Evolutionary conservation across 2,888 invertebrate species (phyloP).

Genomic region (Hirudinaria manillensis): DNA sequence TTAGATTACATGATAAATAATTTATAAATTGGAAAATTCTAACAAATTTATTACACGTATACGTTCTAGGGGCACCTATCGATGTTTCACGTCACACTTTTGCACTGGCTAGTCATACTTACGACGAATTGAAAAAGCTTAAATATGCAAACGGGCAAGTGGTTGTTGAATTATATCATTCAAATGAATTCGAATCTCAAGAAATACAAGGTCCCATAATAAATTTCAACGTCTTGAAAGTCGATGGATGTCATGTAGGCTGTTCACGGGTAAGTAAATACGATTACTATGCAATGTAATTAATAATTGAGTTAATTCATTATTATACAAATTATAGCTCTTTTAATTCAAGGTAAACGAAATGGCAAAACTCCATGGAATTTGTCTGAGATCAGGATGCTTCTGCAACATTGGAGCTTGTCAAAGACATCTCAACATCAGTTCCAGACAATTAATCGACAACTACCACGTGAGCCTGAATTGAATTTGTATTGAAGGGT

Average conservation of each 20-base stretch:
- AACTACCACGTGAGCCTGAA: conserved; percentile 64
- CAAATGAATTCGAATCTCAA: neutral
- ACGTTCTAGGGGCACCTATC: conserved; percentile 48
- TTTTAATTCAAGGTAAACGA: conserved; percentile 67
- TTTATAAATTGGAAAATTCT: neutral
- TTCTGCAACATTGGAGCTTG: conserved; percentile 95
- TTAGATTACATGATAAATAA: neutral
- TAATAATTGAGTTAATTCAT: neutral
- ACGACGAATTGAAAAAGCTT: conserved; percentile 61
- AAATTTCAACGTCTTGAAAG: conserved; percentile 76
- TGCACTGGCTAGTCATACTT: conserved; percentile 65
- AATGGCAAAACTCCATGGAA: conserved; percentile 77
- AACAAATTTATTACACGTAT: neutral
- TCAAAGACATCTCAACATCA: conserved; percentile 69
- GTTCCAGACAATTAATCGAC: conserved; percentile 65
- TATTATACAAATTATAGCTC: neutral
- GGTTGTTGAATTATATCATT: conserved; percentile 68
- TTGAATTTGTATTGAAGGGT: neutral
- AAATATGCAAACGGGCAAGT: conserved; percentile 69
- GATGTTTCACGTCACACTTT: conserved; percentile 66
- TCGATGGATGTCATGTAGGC: conserved; percentile 74
- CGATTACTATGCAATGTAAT: neutral
- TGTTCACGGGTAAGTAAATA: conserved; percentile 68
- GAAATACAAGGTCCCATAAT: conserved; percentile 75
- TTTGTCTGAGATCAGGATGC: conserved; percentile 84